phyloP scores from a whole-genome alignment of 1,140 invertebrate genomes.

The Pomacea maculata region DNA sequence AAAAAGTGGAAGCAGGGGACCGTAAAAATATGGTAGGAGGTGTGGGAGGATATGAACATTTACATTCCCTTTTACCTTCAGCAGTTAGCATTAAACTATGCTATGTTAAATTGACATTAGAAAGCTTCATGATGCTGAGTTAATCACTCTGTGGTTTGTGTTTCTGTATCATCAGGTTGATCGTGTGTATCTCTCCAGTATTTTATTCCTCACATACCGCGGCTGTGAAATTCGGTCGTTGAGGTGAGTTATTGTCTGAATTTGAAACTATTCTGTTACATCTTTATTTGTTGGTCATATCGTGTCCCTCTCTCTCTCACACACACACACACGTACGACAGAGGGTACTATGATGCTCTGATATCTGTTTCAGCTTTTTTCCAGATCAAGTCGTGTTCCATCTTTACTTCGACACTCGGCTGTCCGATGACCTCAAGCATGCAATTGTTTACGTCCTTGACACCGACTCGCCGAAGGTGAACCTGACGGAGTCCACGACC shows the following conservation, averaged over 20 bases:
- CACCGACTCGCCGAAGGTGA: slow-evolving; percentile 13
- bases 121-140: no score
- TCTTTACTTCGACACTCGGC: slow-evolving; percentile 9
- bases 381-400: slow-evolving; percentile 9
- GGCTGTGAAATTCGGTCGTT: slow-evolving; percentile 11
- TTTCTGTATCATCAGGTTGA: neutral
- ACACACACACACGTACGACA: neutral
- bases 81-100: no score
- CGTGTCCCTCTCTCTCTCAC: neutral
- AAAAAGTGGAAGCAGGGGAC: no score
- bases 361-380: neutral
- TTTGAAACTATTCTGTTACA: neutral
- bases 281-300: neutral
- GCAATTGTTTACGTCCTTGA: slow-evolving; percentile 8
- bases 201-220: slow-evolving; percentile 11
- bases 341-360: no score
- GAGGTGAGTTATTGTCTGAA: neutral
- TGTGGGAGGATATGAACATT: no score
- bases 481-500: slow-evolving; percentile 2
- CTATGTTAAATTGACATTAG: no score
- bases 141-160: no score
- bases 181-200: slow-evolving; percentile 11
- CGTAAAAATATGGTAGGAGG: no score
- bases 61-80: no score
- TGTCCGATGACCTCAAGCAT: neutral